Evolutionary conservation across 2,797 vertebrate genomes (phyloP).

Genomic region (Hypotaenidia philippensis): DNA sequence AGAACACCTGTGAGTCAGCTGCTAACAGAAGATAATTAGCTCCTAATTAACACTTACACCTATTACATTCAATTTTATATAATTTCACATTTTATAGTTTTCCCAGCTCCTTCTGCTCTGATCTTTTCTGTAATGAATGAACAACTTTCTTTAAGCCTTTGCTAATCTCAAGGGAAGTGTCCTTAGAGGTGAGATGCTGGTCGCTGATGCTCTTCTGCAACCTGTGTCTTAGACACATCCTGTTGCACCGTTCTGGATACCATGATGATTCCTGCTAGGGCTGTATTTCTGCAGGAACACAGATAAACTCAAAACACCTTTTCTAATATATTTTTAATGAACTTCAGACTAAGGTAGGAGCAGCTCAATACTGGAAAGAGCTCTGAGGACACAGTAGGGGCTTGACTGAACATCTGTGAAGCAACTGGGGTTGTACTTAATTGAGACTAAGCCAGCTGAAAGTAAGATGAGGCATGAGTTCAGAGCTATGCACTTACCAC

Average conservation of each 20-base stretch:
- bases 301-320: neutral
- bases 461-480: neutral
- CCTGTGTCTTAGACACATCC: neutral
- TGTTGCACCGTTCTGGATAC: neutral
- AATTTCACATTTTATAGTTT: neutral
- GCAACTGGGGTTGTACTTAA: neutral
- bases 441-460: neutral
- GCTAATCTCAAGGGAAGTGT: neutral
- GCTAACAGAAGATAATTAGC: neutral
- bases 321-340: neutral
- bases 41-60: neutral
- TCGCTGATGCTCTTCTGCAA: neutral
- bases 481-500: neutral
- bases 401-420: neutral
- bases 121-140: neutral
- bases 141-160: neutral
- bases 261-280: neutral
- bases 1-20: neutral
- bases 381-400: neutral
- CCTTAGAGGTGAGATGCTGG: neutral
- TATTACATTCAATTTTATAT: neutral
- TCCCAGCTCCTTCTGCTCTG: neutral
- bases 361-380: neutral
- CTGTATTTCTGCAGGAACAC: neutral
- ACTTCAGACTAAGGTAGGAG: neutral